These are phyloP conservation scores for Rhabdomys dilectus DNA, from an alignment of 2,113 vertebrate species.

Conservation along the genomic window DNA sequence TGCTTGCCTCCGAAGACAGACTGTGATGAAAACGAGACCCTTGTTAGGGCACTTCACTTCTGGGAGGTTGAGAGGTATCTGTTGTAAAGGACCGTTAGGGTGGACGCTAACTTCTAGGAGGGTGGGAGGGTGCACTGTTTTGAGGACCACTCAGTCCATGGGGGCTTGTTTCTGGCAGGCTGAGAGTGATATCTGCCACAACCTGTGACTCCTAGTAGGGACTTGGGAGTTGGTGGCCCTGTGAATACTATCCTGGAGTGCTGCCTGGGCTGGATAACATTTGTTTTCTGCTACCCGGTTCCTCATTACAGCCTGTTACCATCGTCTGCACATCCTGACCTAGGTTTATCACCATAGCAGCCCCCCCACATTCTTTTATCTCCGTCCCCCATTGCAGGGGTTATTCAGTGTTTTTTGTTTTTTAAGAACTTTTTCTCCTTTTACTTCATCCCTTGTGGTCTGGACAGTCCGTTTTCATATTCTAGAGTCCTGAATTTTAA, in stretches of 20 bases:
- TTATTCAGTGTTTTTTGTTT: neutral
- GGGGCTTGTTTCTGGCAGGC: neutral
- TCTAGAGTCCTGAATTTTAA: neutral
- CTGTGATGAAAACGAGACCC: neutral
- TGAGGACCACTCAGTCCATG: neutral
- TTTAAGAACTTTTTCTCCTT: neutral
- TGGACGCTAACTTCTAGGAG: neutral
- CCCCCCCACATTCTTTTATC: no score
- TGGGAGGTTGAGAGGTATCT: neutral
- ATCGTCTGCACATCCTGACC: neutral
- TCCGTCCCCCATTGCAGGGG: no score
- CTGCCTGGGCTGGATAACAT: neutral
- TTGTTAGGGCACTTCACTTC: neutral
- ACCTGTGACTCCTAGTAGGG: neutral
- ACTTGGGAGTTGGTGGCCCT: neutral
- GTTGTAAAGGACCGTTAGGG: neutral
- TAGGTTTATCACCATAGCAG: neutral
- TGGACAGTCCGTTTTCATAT: neutral
- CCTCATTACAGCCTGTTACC: neutral
- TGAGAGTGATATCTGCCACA: neutral
- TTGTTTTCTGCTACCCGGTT: neutral
- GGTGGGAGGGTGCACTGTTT: neutral
- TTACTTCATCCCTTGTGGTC: neutral
- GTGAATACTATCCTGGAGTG: neutral
- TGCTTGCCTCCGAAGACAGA: neutral